phyloP scores from a whole-genome alignment of 2,797 vertebrate species.

The Lates japonicus region DNA sequence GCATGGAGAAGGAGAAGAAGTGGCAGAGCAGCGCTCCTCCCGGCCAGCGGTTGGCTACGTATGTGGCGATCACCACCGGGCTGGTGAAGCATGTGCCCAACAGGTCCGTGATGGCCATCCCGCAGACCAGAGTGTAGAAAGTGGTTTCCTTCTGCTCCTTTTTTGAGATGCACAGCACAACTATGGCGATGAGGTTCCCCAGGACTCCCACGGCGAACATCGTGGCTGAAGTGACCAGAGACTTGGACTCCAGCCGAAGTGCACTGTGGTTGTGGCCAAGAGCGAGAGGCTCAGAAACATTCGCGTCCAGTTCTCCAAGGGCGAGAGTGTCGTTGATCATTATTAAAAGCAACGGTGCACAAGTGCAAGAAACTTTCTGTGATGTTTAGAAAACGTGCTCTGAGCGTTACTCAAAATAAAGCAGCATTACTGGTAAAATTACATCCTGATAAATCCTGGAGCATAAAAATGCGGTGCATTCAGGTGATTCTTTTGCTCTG shows the following conservation, averaged over 20 bases:
- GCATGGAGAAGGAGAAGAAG: constrained; percentile 90
- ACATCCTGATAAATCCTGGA: background rate
- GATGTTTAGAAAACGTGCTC: constrained; percentile 13
- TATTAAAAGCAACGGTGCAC: constrained; percentile 6
- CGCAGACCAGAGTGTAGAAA: constrained; percentile 88
- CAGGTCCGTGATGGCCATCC: constrained; percentile 89
- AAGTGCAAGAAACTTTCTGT: background rate
- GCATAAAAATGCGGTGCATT: background rate
- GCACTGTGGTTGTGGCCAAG: constrained; percentile 63
- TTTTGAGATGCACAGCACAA: constrained; percentile 87
- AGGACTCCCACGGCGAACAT: constrained; percentile 89
- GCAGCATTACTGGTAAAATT: accelerated
- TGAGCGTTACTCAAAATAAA: background rate
- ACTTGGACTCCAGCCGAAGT: constrained; percentile 80
- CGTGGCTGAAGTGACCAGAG: constrained; percentile 85
- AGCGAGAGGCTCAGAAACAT: constrained; percentile 71
- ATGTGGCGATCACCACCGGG: constrained; percentile 88
- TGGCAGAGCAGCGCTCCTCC: constrained; percentile 86
- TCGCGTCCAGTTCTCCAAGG: constrained; percentile 65
- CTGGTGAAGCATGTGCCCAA: constrained; percentile 89
- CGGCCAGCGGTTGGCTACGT: constrained; percentile 83
- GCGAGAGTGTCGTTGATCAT: constrained; percentile 76
- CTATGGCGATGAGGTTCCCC: constrained; percentile 87
- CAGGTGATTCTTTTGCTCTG: background rate
- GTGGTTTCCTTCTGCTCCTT: constrained; percentile 89